A percentile compares a stretch with the other conserved stretches of the same genome.
Conservation (phyloP, 2,888 invertebrate species). For the Tiliacea citrago region DNA sequence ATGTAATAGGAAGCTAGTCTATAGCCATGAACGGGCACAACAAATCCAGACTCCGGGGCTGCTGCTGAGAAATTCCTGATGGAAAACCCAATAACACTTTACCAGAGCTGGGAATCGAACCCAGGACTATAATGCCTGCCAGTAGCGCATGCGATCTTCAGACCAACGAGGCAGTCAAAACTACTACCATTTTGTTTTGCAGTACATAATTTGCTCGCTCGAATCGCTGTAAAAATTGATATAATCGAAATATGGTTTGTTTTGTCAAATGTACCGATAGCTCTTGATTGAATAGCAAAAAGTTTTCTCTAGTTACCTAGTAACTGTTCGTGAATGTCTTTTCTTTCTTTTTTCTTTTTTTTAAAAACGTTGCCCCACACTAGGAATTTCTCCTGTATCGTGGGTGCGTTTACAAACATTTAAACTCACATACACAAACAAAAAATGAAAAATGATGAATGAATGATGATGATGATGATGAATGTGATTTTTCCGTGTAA, state of each 20-base stretch:
- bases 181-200: slow-evolving; percentile 23
- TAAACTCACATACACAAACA: too few species aligned
- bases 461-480: too few species aligned
- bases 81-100: neutral
- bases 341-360: too few species aligned
- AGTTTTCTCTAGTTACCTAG: slow-evolving; percentile 27
- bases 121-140: too few species aligned
- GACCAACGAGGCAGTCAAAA: slow-evolving; percentile 17
- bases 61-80: neutral
- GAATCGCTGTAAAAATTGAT: slow-evolving; percentile 27
- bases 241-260: slow-evolving; percentile 28
- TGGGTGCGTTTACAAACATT: too few species aligned
- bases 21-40: too few species aligned
- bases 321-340: slow-evolving; percentile 47
- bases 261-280: slow-evolving; percentile 21
- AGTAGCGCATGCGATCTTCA: too few species aligned
- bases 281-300: slow-evolving; percentile 39
- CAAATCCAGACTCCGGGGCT: too few species aligned
- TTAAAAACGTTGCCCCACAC: too few species aligned
- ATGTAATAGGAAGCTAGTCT: too few species aligned
- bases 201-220: slow-evolving; percentile 16
- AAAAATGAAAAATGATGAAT: too few species aligned
- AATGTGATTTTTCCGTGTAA: slow-evolving; percentile 44
- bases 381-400: too few species aligned
- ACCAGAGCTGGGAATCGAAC: neutral